phyloP scores from a whole-genome alignment of 1,140 invertebrate species.

The Aphaenogaster ashmeadi region DNA sequence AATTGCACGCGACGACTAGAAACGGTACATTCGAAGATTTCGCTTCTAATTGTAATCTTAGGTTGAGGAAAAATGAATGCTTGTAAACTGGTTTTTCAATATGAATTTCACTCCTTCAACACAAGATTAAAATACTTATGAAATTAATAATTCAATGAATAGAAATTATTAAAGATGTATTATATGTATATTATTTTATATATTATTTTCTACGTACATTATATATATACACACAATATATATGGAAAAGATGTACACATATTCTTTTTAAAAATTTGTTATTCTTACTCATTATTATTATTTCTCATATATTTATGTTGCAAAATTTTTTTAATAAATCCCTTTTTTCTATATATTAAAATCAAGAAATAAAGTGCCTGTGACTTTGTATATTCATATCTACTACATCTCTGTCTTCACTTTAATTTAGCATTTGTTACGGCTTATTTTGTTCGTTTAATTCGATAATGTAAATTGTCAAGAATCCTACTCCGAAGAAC shows the following conservation, averaged over 20 bases:
- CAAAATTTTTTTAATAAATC: background rate
- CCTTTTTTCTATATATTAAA: background rate
- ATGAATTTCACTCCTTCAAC: background rate
- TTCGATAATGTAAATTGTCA: background rate
- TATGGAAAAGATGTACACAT: too few species aligned
- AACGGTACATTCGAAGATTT: background rate
- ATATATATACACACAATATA: too few species aligned
- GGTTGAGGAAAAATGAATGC: background rate
- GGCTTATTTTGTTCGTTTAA: background rate
- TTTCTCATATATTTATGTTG: background rate
- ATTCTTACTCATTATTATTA: background rate
- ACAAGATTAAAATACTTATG: background rate
- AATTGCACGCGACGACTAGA: background rate
- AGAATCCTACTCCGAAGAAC: background rate
- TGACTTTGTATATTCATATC: background rate
- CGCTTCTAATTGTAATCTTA: background rate
- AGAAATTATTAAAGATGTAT: background rate
- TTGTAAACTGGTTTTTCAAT: background rate
- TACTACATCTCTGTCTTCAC: background rate
- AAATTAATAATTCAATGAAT: background rate
- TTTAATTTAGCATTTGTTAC: conserved; percentile 4
- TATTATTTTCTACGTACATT: too few species aligned
- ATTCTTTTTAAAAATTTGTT: background rate
- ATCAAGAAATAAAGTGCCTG: background rate
- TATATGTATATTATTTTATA: too few species aligned